Conservation (phyloP, 2,888 invertebrate species). For the Philonicus albiceps region DNA sequence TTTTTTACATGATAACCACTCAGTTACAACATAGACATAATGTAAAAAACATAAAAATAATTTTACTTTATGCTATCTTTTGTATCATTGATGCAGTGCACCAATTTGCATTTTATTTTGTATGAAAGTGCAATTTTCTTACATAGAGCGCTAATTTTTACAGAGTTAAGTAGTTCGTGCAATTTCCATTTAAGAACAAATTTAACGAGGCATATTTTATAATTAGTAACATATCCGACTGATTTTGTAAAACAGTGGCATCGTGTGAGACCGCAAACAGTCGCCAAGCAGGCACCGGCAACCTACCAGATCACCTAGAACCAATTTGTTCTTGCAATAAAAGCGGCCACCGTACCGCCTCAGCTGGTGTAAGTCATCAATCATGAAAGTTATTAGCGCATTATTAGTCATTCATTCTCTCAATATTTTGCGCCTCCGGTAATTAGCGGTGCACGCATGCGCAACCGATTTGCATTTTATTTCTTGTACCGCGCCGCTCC, state of each 20-base stretch:
- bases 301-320: not conserved
- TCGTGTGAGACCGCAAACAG: not conserved
- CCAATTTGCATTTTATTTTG: not conserved
- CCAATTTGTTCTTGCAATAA: not conserved
- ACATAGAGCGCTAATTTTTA: not conserved
- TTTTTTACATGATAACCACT: not conserved
- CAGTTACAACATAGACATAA: not conserved
- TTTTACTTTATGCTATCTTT: not conserved
- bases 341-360: not conserved
- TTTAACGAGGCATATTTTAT: not conserved
- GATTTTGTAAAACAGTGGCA: not conserved
- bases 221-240: not conserved
- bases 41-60: not conserved
- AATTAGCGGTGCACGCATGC: slow-evolving; percentile 23
- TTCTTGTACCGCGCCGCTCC: not conserved
- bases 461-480: slow-evolving; percentile 14
- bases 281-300: not conserved
- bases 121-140: not conserved
- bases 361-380: not conserved
- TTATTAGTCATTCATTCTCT: slow-evolving; percentile 28
- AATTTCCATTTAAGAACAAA: not conserved
- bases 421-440: slow-evolving; percentile 6
- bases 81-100: not conserved
- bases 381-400: not conserved
- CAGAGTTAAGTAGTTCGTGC: not conserved